Conservation (phyloP, 1,140 invertebrate genomes). For the Brachionus rubens region DNA sequence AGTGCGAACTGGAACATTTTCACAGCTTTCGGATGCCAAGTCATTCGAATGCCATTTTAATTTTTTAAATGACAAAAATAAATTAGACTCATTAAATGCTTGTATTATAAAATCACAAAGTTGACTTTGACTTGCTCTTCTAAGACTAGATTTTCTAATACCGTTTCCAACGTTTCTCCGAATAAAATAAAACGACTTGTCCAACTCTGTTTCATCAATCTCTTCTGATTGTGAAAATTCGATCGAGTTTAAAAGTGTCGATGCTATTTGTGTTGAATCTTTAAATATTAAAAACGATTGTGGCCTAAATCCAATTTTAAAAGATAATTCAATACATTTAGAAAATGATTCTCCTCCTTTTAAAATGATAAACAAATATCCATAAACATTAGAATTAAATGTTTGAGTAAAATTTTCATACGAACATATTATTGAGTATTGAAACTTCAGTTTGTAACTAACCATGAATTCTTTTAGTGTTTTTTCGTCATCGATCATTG, state of each 20-base stretch:
- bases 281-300: constrained; percentile 19
- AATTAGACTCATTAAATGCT: neutral
- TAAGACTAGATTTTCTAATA: neutral
- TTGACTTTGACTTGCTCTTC: no score
- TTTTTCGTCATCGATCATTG: neutral
- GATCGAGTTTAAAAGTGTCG: neutral
- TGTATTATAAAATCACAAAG: neutral
- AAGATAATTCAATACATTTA: neutral
- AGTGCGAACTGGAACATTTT: constrained; percentile 2
- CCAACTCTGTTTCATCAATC: neutral
- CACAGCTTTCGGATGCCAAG: constrained; percentile 9
- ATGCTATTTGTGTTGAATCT: neutral
- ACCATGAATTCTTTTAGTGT: neutral
- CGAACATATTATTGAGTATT: neutral
- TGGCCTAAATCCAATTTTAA: neutral
- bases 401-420: neutral
- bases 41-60: constrained; percentile 29
- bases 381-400: no score
- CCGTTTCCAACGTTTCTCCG: neutral
- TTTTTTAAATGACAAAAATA: neutral
- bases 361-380: neutral
- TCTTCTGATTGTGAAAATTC: neutral
- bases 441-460: neutral
- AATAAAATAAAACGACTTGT: neutral
- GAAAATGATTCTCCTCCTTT: neutral